Evolutionary conservation across 2,797 vertebrate genomes (phyloP).

Genomic region (Lemur catta): DNA sequence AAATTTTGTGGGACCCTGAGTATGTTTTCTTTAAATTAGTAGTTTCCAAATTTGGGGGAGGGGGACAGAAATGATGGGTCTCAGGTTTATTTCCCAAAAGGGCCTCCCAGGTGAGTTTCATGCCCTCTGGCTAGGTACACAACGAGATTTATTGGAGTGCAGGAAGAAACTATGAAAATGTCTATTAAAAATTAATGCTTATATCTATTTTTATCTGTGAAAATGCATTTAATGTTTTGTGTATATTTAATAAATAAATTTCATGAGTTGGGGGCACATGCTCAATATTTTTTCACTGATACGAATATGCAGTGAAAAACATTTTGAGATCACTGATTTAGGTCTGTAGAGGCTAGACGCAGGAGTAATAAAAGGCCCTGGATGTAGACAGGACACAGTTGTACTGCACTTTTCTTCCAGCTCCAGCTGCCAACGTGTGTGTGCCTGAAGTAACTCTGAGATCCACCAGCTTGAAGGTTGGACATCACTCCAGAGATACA

Average conservation of each 20-base stretch:
- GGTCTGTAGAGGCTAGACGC: not conserved
- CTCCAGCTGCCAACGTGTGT: not conserved
- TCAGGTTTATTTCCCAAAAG: not conserved
- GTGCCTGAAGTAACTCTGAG: not conserved
- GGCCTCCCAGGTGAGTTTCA: not conserved
- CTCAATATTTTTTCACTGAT: not conserved
- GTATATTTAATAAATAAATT: not conserved
- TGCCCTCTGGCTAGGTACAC: not conserved
- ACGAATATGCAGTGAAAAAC: not conserved
- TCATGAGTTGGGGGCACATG: not conserved
- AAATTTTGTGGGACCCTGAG: not conserved
- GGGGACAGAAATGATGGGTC: not conserved
- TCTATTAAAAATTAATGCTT: not conserved
- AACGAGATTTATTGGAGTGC: not conserved
- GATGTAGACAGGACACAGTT: not conserved
- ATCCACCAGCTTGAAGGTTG: not conserved
- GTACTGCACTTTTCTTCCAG: not conserved
- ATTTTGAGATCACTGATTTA: not conserved
- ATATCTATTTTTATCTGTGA: rapidly evolving
- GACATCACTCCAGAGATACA: rapidly evolving
- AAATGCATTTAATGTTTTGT: not conserved
- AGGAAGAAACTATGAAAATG: not conserved
- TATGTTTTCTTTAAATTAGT: not conserved
- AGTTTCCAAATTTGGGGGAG: not conserved
- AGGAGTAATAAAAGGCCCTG: not conserved